These are phyloP conservation scores for Podotricha telesiphe DNA, from an alignment of 2,888 invertebrate genomes.

Conservation along the genomic window DNA sequence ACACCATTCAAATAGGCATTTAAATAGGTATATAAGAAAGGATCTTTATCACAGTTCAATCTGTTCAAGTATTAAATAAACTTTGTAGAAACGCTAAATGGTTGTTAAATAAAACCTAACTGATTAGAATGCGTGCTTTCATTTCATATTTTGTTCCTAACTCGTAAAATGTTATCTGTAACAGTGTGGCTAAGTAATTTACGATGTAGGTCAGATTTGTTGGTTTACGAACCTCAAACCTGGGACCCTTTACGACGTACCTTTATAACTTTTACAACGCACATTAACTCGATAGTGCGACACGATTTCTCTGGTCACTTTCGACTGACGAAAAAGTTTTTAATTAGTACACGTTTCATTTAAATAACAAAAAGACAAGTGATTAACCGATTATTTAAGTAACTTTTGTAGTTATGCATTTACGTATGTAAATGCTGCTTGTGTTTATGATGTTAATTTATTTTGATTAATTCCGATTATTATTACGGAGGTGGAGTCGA, in stretches of 20 bases:
- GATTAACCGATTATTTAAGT: not conserved
- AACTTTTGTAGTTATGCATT: not conserved
- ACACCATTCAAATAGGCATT: too few relatives aligned
- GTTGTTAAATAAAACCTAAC: constrained; percentile 10
- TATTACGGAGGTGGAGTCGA: not conserved
- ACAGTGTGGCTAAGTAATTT: constrained; percentile 82
- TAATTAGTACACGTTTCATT: constrained; percentile 27
- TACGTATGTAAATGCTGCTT: not conserved
- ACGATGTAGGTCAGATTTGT: constrained; percentile 81
- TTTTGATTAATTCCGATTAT: not conserved
- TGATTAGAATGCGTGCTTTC: constrained; percentile 39
- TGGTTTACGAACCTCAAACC: constrained; percentile 78
- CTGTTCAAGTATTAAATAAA: constrained; percentile 16
- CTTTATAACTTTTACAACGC: constrained; percentile 73
- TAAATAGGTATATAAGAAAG: not conserved
- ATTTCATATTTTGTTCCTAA: constrained; percentile 67
- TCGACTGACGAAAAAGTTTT: constrained; percentile 26
- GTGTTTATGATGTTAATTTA: not conserved
- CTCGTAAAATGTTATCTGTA: constrained; percentile 77
- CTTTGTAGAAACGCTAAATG: constrained; percentile 20
- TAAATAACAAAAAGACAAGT: constrained; percentile 3
- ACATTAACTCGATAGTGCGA: constrained; percentile 45
- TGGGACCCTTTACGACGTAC: constrained; percentile 73
- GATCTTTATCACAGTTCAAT: not conserved
- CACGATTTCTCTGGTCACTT: constrained; percentile 40